Evolutionary conservation across 2,113 vertebrate species (phyloP), one percentile per base, ranked within the genome.

Genomic region (Elanus axillaris): DNA sequence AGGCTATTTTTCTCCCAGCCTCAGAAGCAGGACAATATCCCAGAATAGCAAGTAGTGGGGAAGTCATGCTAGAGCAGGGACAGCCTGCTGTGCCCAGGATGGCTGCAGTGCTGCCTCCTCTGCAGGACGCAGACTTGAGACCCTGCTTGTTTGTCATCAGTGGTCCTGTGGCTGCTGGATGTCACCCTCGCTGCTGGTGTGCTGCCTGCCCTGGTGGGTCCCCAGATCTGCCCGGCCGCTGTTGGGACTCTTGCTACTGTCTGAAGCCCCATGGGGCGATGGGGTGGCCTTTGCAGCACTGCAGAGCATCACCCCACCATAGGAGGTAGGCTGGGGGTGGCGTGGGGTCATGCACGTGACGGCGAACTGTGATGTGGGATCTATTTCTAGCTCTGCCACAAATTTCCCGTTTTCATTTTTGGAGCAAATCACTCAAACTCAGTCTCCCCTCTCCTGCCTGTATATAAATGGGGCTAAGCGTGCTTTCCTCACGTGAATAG

Each of bases 1-100:
- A 95, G 79, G 74, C 67, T 96, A 73, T 94, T 96, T 96, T 95
- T 50, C 73, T 87, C 69, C 58, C 55, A 63, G 81, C 53, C 38
- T 94, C 71, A 90, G 75, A 94, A 94, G 71, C 62, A 86, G 79
- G 81, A 86, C 84, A n/a, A 40, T 78, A 50, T 95, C 95, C 91
- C 58, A 71, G 89, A 93, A 97, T 88, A 97, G 95, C 38, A 73
- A 14, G 79, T 2, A 4, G 16, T 48, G 59, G 79, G 86, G 94
- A 90, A 86, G 86, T 75, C 5, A 6, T 0, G 0, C 53, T 27
- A 3, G 22, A 73, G 58, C 0, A 1, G 53, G 84, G 73, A 14
- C 90, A 60, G 80, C 91, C 69, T 89, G 79, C 60, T 0, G 1
- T 76, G 95, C 71, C 67, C 7, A 26, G 42, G 64, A 3, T 0